phyloP scores from a whole-genome alignment of 2,888 invertebrate genomes.

The Pristionchus maxplancki region DNA sequence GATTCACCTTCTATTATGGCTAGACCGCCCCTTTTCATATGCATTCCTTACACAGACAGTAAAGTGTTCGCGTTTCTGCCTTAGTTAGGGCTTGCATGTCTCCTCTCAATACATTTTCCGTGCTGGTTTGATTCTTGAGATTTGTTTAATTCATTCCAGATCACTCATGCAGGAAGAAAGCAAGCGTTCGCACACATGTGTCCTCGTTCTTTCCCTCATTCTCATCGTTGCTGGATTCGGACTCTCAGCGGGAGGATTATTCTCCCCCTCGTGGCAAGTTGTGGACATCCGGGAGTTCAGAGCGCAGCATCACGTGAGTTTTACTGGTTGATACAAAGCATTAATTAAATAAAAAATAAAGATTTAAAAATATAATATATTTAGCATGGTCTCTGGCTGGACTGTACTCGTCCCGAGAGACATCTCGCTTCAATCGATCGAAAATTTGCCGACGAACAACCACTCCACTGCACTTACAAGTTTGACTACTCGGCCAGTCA shows the following conservation, averaged over 20 bases:
- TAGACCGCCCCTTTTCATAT: neutral
- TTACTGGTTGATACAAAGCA: neutral
- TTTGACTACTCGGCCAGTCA: constrained; percentile 72
- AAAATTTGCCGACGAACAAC: constrained; percentile 63
- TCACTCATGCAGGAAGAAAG: constrained; percentile 30
- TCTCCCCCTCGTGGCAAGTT: constrained; percentile 76
- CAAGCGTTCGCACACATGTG: constrained; percentile 45
- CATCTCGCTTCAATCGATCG: constrained; percentile 58
- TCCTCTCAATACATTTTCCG: no score
- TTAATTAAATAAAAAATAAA: neutral
- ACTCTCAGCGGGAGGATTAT: constrained; percentile 71
- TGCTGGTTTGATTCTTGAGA: no score
- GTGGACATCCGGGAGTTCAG: constrained; percentile 76
- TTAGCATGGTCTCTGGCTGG: constrained; percentile 76
- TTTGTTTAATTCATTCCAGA: no score
- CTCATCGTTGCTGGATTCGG: constrained; percentile 71
- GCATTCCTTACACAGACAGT: no score
- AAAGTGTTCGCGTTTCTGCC: no score
- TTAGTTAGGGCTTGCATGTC: no score
- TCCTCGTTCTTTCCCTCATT: constrained; percentile 61
- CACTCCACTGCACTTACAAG: constrained; percentile 76
- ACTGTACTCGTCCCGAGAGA: constrained; percentile 72
- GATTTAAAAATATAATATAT: constrained; percentile 49
- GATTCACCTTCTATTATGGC: neutral
- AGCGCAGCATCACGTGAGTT: constrained; percentile 73